Evolutionary conservation across 2,797 vertebrate genomes (phyloP).

Genomic region (Astyanax mexicanus): DNA sequence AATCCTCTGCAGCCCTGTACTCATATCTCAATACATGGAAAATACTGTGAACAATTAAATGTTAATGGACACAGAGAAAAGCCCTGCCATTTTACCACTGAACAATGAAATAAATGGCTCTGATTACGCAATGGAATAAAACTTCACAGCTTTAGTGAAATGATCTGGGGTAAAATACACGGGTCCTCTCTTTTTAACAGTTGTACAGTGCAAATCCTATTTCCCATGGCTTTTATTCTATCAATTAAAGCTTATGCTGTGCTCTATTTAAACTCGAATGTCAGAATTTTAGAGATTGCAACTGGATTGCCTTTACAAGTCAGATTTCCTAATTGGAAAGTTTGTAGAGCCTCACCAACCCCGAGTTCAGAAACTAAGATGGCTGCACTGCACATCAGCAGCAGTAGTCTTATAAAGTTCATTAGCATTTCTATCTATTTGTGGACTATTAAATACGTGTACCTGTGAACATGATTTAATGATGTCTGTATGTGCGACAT

Average conservation of each 20-base stretch:
- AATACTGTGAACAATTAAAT: constrained; percentile 2
- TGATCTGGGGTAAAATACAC: background rate
- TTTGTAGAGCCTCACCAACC: no score
- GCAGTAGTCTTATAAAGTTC: no score
- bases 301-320: no score
- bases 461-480: no score
- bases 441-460: no score
- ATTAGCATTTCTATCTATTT: no score
- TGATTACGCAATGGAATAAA: background rate
- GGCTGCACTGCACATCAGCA: no score
- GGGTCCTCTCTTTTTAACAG: background rate
- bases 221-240: background rate
- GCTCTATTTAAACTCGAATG: no score
- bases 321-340: no score
- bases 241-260: background rate
- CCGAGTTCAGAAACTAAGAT: no score
- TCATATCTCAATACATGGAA: background rate
- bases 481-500: no score
- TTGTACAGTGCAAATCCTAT: background rate
- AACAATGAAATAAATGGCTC: constrained; percentile 8
- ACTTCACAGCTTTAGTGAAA: background rate
- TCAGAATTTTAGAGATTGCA: no score
- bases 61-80: background rate
- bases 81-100: background rate
- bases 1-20: background rate